A percentile compares a stretch with the other conserved stretches of the same genome.
Conservation (phyloP, 2,113 vertebrate species). For the Callipepla squamata region DNA sequence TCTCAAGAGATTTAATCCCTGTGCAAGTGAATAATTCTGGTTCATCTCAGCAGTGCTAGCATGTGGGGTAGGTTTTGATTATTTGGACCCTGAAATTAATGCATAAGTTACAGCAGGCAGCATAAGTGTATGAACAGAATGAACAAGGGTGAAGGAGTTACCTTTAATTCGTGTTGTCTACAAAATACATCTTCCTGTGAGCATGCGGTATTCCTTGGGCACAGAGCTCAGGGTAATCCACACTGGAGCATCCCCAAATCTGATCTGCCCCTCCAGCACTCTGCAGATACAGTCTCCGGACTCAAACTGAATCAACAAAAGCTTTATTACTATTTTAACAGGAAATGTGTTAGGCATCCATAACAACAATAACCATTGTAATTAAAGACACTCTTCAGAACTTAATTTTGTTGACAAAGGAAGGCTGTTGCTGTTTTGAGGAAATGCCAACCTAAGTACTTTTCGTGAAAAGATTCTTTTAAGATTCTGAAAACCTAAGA, state of each 20-base stretch:
- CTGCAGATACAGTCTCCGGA: background rate
- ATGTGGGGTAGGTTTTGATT: background rate
- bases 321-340: background rate
- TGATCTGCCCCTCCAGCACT: background rate
- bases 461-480: background rate
- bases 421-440: background rate
- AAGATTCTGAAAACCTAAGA: background rate
- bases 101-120: background rate
- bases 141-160: background rate
- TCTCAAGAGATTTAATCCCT: constrained; percentile 16
- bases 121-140: background rate
- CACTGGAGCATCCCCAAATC: background rate
- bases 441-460: background rate
- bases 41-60: background rate
- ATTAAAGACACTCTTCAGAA: constrained; percentile 7
- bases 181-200: background rate
- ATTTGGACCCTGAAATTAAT: background rate
- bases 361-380: background rate
- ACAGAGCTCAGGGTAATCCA: accelerated
- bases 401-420: background rate
- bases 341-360: background rate
- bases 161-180: background rate
- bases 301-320: background rate
- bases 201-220: background rate
- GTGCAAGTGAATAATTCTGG: background rate